phyloP scores from a whole-genome alignment of 92 coral and sea anemone species.

The Pocillopora meandrina region DNA sequence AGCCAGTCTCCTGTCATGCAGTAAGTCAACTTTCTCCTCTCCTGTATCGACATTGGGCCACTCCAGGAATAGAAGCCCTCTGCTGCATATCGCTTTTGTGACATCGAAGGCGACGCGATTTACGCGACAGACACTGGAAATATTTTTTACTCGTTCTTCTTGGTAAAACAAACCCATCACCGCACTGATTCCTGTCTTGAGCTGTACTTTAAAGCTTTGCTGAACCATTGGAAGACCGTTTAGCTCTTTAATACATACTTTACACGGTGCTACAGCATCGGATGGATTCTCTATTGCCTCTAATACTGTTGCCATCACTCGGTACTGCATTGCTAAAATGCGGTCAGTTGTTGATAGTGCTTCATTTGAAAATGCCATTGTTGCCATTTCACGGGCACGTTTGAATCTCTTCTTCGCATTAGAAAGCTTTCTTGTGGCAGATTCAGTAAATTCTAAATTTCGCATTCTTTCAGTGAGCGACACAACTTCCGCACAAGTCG shows the following conservation, averaged over 20 bases:
- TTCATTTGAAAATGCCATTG: slow-evolving; percentile 59
- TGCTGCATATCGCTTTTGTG: too few species aligned
- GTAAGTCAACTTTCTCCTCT: not conserved
- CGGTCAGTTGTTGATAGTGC: slow-evolving; percentile 48
- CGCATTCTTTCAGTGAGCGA: not conserved
- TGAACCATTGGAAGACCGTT: too few species aligned
- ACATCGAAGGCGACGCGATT: too few species aligned
- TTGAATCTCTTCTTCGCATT: slow-evolving; percentile 42
- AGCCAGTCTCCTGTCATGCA: slow-evolving; percentile 6
- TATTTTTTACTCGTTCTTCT: too few species aligned
- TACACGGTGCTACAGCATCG: slow-evolving; percentile 10
- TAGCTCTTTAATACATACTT: too few species aligned
- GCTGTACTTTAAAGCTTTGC: not conserved
- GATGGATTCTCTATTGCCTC: slow-evolving; percentile 29
- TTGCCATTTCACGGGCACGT: slow-evolving; percentile 53
- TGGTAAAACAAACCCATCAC: too few species aligned
- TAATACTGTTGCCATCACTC: slow-evolving; percentile 57
- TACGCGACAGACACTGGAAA: too few species aligned
- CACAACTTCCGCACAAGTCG: too few species aligned
- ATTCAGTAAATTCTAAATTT: not conserved
- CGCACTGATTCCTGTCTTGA: too few species aligned
- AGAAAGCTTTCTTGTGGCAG: too few species aligned
- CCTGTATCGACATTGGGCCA: too few species aligned
- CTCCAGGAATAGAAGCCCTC: too few species aligned
- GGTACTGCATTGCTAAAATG: slow-evolving; percentile 46